These are phyloP conservation scores for Dasysyrphus albostriatus DNA, from an alignment of 2,888 invertebrate genomes.

Conservation along the genomic window DNA sequence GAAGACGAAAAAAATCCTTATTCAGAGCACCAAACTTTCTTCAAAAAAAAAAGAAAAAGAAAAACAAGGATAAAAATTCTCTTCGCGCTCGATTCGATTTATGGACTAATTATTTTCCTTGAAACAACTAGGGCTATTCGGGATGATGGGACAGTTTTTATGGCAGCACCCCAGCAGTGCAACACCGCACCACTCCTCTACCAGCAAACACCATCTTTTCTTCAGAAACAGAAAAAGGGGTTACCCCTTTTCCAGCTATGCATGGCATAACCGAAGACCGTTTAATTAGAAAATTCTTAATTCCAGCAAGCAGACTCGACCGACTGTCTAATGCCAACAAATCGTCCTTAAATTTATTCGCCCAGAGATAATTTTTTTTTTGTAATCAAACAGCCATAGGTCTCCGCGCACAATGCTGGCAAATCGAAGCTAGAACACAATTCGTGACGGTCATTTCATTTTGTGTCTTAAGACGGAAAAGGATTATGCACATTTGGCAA, in stretches of 20 bases:
- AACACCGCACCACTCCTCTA: neutral
- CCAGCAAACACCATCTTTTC: neutral
- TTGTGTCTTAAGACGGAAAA: conserved; percentile 78
- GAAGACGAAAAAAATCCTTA: neutral
- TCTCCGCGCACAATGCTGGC: conserved; percentile 6
- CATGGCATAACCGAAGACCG: conserved; percentile 66
- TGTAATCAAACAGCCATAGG: conserved; percentile 35
- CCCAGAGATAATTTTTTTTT: conserved; percentile 34
- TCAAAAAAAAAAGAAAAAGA: conserved; percentile 10
- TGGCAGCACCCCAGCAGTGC: conserved; percentile 39
- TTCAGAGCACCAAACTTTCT: neutral
- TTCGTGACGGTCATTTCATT: conserved; percentile 79
- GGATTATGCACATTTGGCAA: conserved; percentile 75
- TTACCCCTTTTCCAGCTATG: conserved; percentile 49
- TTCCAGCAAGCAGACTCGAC: conserved; percentile 62
- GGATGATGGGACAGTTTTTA: conserved; percentile 70
- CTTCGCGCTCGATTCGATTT: conserved; percentile 75
- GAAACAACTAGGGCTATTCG: conserved; percentile 50
- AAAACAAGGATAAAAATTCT: conserved; percentile 62
- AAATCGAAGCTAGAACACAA: conserved; percentile 64
- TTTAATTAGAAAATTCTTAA: conserved; percentile 76
- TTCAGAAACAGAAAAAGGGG: conserved; percentile 45
- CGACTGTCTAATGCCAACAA: conserved; percentile 74
- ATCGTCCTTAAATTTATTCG: conserved; percentile 76
- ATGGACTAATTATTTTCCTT: conserved; percentile 75